These are phyloP conservation scores for Rhizomys pruinosus DNA, from an alignment of 2,113 vertebrate species.

Conservation along the genomic window DNA sequence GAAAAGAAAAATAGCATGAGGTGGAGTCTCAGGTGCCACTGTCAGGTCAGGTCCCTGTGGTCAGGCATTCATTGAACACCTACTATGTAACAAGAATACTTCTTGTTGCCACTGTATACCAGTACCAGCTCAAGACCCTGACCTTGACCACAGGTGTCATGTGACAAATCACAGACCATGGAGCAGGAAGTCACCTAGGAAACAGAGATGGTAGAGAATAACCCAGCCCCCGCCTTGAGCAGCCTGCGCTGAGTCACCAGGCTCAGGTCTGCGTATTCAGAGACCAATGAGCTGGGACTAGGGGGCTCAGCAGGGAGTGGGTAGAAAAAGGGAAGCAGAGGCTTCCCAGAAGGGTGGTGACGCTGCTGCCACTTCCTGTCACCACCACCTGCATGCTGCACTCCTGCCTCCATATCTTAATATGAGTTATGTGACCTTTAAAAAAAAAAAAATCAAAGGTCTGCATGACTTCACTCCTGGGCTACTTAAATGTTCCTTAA, in stretches of 20 bases:
- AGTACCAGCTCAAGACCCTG: neutral
- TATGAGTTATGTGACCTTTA: conserved; percentile 31
- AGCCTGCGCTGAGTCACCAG: conserved; percentile 19
- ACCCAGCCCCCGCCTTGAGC: neutral
- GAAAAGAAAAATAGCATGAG: neutral
- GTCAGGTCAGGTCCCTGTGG: too few species aligned
- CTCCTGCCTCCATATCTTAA: neutral
- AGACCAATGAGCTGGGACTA: neutral
- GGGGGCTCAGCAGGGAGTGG: neutral
- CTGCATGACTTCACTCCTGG: neutral
- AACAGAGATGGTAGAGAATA: neutral
- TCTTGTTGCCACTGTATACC: neutral
- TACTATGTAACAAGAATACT: accelerated
- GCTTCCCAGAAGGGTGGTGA: neutral
- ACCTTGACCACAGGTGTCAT: neutral
- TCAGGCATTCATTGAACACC: neutral
- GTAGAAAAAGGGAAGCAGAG: neutral
- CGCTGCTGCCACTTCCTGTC: neutral
- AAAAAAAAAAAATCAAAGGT: neutral
- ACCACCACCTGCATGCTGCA: accelerated
- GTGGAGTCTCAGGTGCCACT: too few species aligned
- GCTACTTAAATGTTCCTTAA: conserved; percentile 30
- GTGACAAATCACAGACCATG: neutral
- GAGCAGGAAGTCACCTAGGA: conserved; percentile 31
- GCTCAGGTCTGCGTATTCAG: neutral